A percentile compares a stretch with the other conserved stretches of the same genome.
Evolutionary conservation across 2,888 invertebrate genomes (phyloP).

Genomic region (Thereva nobilitata): DNA sequence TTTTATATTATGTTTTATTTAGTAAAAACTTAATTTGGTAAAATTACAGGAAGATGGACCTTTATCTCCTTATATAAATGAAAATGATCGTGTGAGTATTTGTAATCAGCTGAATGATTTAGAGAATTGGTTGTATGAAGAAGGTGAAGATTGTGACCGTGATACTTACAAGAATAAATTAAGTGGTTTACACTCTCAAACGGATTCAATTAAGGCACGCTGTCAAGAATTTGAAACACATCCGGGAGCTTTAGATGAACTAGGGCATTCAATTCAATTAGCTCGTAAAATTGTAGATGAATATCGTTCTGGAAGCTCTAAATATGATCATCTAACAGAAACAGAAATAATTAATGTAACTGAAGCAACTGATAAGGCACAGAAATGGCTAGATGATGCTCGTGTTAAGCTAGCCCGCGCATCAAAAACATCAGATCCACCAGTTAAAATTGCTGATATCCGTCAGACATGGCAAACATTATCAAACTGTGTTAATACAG

Average conservation of each 20-base stretch:
- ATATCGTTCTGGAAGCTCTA: conserved; percentile 71
- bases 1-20: background rate
- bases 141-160: conserved; percentile 89
- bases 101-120: conserved; percentile 75
- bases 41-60: conserved; percentile 65
- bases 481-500: conserved; percentile 65
- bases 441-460: conserved; percentile 78
- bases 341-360: conserved; percentile 79
- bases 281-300: conserved; percentile 80
- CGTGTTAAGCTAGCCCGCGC: conserved; percentile 68
- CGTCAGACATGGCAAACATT: conserved; percentile 72
- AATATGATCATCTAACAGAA: conserved; percentile 78
- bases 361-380: conserved; percentile 70
- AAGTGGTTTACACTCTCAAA: conserved; percentile 69
- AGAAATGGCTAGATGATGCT: conserved; percentile 82
- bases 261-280: conserved; percentile 75
- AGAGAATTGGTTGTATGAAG: conserved; percentile 96
- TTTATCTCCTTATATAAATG: conserved; percentile 75
- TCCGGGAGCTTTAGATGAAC: conserved; percentile 78
- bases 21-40: conserved; percentile 2
- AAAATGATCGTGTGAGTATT: conserved; percentile 68
- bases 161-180: conserved; percentile 69
- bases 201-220: conserved; percentile 87
- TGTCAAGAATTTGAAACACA: conserved; percentile 80
- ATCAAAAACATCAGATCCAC: conserved; percentile 73